phyloP scores from a whole-genome alignment of 2,113 vertebrate genomes.

The Hemicordylus capensis region DNA sequence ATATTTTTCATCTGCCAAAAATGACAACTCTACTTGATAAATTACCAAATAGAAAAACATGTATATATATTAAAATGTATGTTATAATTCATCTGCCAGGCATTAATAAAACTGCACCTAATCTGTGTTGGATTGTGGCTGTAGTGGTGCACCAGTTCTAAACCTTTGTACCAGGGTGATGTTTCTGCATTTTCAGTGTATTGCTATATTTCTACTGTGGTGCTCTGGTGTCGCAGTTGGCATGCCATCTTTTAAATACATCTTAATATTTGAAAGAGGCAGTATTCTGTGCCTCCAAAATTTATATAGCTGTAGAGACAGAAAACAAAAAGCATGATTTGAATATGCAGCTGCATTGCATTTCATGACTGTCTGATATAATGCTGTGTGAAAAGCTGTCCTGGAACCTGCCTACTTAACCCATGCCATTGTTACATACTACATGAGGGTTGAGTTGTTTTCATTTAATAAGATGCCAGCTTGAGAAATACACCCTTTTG shows the following conservation, averaged over 20 bases:
- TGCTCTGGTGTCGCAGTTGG: background rate
- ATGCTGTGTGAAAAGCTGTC: background rate
- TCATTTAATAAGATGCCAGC: background rate
- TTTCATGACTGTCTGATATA: background rate
- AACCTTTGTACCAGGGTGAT: background rate
- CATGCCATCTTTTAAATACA: background rate
- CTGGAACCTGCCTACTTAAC: background rate
- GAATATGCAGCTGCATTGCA: rapidly evolving
- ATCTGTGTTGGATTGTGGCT: background rate
- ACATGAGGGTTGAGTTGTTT: background rate
- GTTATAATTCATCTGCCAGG: too few relatives aligned
- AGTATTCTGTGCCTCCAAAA: background rate
- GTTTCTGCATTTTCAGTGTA: background rate
- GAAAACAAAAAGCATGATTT: background rate
- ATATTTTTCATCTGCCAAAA: too few relatives aligned
- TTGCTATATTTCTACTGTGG: background rate
- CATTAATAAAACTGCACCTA: background rate
- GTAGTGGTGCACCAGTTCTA: background rate
- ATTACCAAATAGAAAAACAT: too few relatives aligned
- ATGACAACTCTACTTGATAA: too few relatives aligned
- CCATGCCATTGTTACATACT: background rate
- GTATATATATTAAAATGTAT: too few relatives aligned
- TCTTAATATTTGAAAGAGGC: background rate
- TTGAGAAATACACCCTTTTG: background rate
- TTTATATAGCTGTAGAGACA: too few relatives aligned